A percentile compares a stretch with the other conserved stretches of the same genome.
These are phyloP conservation scores for Hemibates koningsi DNA, from an alignment of 2,113 vertebrate genomes.

Conservation along the genomic window DNA sequence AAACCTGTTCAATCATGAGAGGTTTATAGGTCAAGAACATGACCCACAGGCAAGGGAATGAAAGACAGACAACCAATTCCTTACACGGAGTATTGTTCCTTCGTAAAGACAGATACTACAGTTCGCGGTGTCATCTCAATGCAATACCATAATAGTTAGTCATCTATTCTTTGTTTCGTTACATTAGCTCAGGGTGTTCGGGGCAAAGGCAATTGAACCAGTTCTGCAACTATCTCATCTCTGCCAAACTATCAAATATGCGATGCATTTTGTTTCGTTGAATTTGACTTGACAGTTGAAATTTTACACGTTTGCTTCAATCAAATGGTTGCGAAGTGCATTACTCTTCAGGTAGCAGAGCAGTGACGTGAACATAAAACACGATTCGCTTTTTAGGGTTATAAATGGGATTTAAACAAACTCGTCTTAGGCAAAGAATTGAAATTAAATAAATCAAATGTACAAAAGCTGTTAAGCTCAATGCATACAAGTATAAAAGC, in stretches of 20 bases:
- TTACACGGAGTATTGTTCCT: background rate
- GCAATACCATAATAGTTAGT: background rate
- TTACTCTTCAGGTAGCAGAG: background rate
- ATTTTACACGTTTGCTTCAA: background rate
- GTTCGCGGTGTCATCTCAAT: background rate
- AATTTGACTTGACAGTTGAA: background rate
- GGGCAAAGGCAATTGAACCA: background rate
- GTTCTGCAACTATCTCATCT: constrained; percentile 19
- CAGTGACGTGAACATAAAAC: background rate
- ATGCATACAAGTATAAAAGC: rapidly evolving
- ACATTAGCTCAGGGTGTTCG: background rate
- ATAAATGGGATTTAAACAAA: background rate
- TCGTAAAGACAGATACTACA: background rate
- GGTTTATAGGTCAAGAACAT: background rate
- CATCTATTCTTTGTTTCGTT: background rate
- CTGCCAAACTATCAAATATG: background rate
- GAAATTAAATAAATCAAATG: background rate
- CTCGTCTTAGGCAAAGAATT: background rate
- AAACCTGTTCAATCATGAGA: background rate
- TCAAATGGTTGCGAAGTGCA: background rate
- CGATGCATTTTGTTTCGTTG: background rate
- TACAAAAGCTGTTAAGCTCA: background rate
- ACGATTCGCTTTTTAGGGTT: rapidly evolving
- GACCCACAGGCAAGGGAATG: background rate
- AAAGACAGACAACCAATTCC: background rate